phyloP scores from a whole-genome alignment of 2,113 vertebrate genomes.

The Clarias magur region DNA sequence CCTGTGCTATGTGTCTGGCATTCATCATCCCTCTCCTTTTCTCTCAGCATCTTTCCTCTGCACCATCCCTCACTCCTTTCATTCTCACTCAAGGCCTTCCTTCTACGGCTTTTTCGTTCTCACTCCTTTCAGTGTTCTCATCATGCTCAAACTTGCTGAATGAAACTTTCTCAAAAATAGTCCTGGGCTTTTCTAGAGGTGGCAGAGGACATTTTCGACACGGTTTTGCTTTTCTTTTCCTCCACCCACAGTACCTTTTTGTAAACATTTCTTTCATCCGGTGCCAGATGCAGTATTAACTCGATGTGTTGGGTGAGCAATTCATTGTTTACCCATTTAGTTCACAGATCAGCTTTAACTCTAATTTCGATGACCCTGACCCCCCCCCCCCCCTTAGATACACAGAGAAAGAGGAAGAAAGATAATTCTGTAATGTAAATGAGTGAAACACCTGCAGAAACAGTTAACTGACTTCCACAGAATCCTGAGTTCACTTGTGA shows the following conservation, averaged over 20 bases:
- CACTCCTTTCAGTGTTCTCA: not conserved
- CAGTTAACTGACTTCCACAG: not conserved
- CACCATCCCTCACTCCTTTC: constrained; percentile 47
- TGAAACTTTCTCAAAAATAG: not conserved
- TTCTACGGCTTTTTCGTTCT: not conserved
- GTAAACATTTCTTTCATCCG: not conserved
- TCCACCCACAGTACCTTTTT: not conserved
- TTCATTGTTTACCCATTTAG: not conserved
- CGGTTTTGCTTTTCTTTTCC: constrained; percentile 33
- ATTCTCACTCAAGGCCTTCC: constrained; percentile 41
- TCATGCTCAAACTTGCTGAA: not conserved
- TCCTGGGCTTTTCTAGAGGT: constrained; percentile 40
- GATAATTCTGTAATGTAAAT: constrained; percentile 56
- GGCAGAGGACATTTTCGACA: not conserved
- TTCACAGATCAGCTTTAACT: not conserved
- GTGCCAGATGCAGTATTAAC: not conserved
- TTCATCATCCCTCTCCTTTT: constrained; percentile 58
- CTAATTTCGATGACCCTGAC: not conserved
- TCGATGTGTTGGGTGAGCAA: not conserved
- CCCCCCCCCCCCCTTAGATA: not conserved
- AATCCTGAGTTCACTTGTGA: not conserved
- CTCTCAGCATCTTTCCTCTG: not conserved
- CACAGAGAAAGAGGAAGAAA: not conserved
- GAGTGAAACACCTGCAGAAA: constrained; percentile 57
- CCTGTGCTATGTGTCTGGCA: constrained; percentile 55